Evolutionary conservation across 2,888 invertebrate species (phyloP), one percentile per base, ranked within the genome.

Genomic region (Amphimallon solstitiale): DNA sequence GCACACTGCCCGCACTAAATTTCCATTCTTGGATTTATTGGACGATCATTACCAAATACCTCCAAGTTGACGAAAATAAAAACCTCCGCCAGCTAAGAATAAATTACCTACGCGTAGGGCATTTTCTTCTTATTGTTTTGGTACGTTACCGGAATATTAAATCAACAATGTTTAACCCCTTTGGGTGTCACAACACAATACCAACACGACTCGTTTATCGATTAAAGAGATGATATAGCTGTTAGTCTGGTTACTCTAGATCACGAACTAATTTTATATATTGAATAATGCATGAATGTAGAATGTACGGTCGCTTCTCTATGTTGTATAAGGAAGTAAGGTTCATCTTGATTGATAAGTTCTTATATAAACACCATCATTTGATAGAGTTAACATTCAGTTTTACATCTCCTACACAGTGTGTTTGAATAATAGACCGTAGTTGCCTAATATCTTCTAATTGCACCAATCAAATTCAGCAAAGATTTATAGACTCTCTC

Each of bases 231-330:
- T 72, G 73, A 74, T 73, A 72, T 70, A 71, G 68, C 71, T 71
- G 70, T 73, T 72, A 70, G 68, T 68, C 68, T 66, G 70, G 67
- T 67, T 68, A 68, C 68, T 73, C 6, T 72, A 73, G 71, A 74
- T 71, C 72, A 72, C 70, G 71, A 74, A 72, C 73, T 72, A 72
- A 74, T 75, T 74, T 73, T 71, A 71, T 73, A 68, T 67, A 68
- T 74, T 74, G 74, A 74, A 74, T 73, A 71, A 74, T 74, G 71
- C 73, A 73, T 73, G 56, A 38, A 68, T 68, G 70, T 23, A 23
- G 3, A 23, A 4, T 5, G 23, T n/a, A 23, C 23, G 23, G 5
- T n/a, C 23, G 23, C 5, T 23, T 23, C 23, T 23, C 5, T 5
- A n/a, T n/a, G n/a, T 23, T 23, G 5, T 23, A 5, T 2, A 5